Evolutionary conservation across 2,797 vertebrate species (phyloP).

Genomic region (Helostoma temminkii): DNA sequence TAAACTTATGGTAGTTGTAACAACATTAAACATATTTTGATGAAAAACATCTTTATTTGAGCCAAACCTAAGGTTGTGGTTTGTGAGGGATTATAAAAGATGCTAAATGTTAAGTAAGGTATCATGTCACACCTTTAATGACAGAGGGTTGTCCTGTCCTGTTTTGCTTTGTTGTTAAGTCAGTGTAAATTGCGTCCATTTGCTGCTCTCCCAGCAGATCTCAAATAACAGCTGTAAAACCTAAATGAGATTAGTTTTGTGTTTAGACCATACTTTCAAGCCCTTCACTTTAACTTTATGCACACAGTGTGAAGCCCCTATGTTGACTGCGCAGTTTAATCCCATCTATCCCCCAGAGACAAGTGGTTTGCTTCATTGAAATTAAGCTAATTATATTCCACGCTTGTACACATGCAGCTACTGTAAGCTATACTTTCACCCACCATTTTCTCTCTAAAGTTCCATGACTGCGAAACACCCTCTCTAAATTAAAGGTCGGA

Average conservation of each 20-base stretch:
- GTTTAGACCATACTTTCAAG: slow-evolving; percentile 48
- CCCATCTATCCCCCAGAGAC: slow-evolving; percentile 66
- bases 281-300: slow-evolving; percentile 59
- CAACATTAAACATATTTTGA: too few relatives aligned
- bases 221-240: slow-evolving; percentile 46
- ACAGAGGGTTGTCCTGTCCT: slow-evolving; percentile 17
- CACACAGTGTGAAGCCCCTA: slow-evolving; percentile 50
- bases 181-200: slow-evolving; percentile 34
- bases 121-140: slow-evolving; percentile 21
- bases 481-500: slow-evolving; percentile 85
- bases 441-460: slow-evolving; percentile 78
- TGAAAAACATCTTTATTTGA: slow-evolving; percentile 6
- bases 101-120: slow-evolving; percentile 18
- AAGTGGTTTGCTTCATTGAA: slow-evolving; percentile 79
- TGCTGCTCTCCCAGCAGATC: slow-evolving; percentile 27
- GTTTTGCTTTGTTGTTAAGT: slow-evolving; percentile 12
- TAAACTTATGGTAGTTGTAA: too few relatives aligned
- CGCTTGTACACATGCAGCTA: slow-evolving; percentile 71
- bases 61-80: slow-evolving; percentile 22
- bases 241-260: slow-evolving; percentile 39
- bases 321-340: slow-evolving; percentile 62
- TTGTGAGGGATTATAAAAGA: slow-evolving; percentile 17
- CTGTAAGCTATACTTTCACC: slow-evolving; percentile 84
- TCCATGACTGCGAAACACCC: slow-evolving; percentile 84
- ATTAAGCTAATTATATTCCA: slow-evolving; percentile 86